Evolutionary conservation across 2,113 vertebrate species (phyloP).

Genomic region (Mugil cephalus): DNA sequence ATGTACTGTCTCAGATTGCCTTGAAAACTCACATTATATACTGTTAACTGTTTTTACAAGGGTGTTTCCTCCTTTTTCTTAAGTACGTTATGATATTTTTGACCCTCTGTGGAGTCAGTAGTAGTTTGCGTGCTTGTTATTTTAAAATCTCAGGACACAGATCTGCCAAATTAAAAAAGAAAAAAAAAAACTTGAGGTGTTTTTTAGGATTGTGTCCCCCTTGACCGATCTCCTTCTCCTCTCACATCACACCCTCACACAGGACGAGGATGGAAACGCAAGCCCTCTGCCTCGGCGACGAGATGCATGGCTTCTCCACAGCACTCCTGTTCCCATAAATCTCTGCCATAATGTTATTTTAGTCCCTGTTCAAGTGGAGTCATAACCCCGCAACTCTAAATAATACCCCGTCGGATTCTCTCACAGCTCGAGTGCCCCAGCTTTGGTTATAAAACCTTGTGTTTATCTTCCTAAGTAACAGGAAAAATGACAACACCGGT

Average conservation of each 20-base stretch:
- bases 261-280: conserved; percentile 32
- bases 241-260: conserved; percentile 14
- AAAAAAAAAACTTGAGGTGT: conserved; percentile 12
- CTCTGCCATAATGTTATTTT: conserved; percentile 77
- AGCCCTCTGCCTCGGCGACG: conserved; percentile 17
- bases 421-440: conserved; percentile 43
- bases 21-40: conserved; percentile 26
- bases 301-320: conserved; percentile 23
- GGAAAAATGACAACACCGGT: conserved; percentile 30
- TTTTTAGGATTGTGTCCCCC: conserved; percentile 15
- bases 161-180: neutral
- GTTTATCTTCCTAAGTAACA: conserved; percentile 55
- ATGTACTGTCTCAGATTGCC: conserved; percentile 8
- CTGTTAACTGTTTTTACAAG: conserved; percentile 44
- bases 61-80: neutral
- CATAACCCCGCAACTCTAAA: conserved; percentile 59
- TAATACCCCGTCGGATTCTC: conserved; percentile 52
- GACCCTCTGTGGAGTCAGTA: neutral
- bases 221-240: conserved; percentile 12
- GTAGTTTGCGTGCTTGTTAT: conserved; percentile 8
- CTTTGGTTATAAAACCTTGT: conserved; percentile 65
- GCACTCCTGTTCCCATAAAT: conserved; percentile 69
- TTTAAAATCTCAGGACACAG: conserved; percentile 10
- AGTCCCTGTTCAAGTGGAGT: conserved; percentile 59
- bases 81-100: conserved; percentile 19